phyloP scores from a whole-genome alignment of 2,797 vertebrate genomes.

The Arremon brunneinucha region DNA sequence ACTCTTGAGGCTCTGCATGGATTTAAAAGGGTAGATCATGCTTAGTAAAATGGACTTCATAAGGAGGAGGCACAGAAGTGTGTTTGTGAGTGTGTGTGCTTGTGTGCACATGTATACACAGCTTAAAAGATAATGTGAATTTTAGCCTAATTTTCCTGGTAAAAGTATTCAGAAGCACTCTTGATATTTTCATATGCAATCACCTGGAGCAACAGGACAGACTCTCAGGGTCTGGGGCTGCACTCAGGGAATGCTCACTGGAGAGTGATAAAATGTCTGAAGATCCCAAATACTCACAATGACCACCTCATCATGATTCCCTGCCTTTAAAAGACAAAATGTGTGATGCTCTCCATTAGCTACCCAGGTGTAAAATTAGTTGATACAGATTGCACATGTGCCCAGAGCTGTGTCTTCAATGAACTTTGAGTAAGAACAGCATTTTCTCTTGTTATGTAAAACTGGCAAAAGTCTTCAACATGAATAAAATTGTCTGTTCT shows the following conservation, averaged over 20 bases:
- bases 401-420: not conserved
- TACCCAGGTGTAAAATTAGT: not conserved
- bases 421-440: not conserved
- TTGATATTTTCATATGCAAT: not conserved
- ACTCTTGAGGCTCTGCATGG: not conserved
- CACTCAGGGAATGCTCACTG: not conserved
- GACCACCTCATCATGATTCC: not conserved
- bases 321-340: not conserved
- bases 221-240: not conserved
- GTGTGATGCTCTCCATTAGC: not conserved
- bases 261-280: not conserved
- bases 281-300: not conserved
- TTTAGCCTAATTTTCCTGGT: not conserved
- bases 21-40: not conserved
- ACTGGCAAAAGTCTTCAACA: not conserved
- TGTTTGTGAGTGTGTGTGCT: not conserved
- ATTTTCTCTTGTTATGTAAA: not conserved
- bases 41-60: not conserved
- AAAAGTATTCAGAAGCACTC: not conserved
- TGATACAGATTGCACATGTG: not conserved
- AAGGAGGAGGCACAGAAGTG: not conserved
- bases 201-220: not conserved
- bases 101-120: fast-evolving
- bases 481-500: not conserved
- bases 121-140: not conserved